Evolutionary conservation across 2,888 invertebrate species (phyloP).

Genomic region (Leptodirus hochenwartii): DNA sequence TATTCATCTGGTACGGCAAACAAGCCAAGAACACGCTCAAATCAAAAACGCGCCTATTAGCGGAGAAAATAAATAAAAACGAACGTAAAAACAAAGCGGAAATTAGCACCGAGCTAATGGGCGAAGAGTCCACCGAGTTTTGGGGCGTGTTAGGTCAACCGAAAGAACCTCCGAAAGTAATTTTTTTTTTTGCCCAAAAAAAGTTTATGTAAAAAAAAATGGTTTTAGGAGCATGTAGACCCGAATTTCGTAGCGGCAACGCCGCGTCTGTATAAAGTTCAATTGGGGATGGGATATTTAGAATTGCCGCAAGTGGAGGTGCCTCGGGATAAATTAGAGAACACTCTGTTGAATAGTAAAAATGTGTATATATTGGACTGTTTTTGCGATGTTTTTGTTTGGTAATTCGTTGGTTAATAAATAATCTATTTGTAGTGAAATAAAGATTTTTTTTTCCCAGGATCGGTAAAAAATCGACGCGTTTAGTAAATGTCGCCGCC

Average conservation of each 20-base stretch:
- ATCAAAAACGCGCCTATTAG: conserved; percentile 76
- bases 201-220: conserved; percentile 7
- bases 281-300: conserved; percentile 95
- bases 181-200: conserved; percentile 26
- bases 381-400: conserved; percentile 83
- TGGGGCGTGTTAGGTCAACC: conserved; percentile 52
- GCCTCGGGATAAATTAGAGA: conserved; percentile 55
- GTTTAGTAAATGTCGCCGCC: conserved; percentile 87
- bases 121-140: conserved; percentile 69
- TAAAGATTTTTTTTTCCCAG: conserved; percentile 25
- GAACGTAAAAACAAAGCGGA: conserved; percentile 92
- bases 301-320: conserved; percentile 88
- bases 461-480: conserved; percentile 95
- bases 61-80: conserved; percentile 97
- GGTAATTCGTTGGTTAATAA: conserved; percentile 35
- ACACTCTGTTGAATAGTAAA: conserved; percentile 66
- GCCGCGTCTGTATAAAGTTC: conserved; percentile 82
- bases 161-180: conserved; percentile 31
- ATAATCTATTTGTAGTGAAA: conserved; percentile 2
- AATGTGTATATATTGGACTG: conserved; percentile 96
- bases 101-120: conserved; percentile 65
- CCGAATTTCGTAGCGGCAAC: conserved; percentile 41
- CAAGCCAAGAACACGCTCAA: conserved; percentile 75
- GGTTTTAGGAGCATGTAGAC: conserved; percentile 49
- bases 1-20: conserved; percentile 85